A percentile compares a stretch with the other conserved stretches of the same genome.
These are phyloP conservation scores for Trachelus tabidus DNA, from an alignment of 2,888 invertebrate species.

Conservation along the genomic window DNA sequence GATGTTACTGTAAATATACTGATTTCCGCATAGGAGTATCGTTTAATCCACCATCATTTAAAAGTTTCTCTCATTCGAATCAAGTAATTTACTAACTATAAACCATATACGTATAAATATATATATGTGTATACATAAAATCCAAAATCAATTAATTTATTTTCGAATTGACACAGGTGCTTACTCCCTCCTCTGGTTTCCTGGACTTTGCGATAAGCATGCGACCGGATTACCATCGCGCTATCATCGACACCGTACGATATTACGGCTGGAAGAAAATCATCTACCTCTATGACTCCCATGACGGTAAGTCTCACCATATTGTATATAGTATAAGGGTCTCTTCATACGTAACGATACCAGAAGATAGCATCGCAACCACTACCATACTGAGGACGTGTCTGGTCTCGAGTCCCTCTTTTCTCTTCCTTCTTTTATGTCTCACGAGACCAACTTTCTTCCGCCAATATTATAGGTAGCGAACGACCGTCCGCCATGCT, in stretches of 20 bases:
- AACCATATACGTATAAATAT: not conserved
- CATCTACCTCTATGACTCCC: constrained; percentile 91
- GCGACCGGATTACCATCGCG: constrained; percentile 95
- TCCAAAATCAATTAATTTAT: not conserved
- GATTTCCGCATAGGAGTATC: not conserved
- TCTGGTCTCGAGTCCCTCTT: constrained; percentile 4
- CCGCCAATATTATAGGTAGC: constrained; percentile 35
- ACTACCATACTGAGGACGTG: not conserved
- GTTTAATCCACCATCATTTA: not conserved
- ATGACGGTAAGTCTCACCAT: constrained; percentile 79
- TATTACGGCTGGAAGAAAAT: constrained; percentile 92
- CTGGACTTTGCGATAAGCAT: constrained; percentile 92
- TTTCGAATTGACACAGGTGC: constrained; percentile 70
- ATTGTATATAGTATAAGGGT: not conserved
- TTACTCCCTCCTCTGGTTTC: constrained; percentile 88
- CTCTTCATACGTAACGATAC: not conserved
- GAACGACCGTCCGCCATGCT: constrained; percentile 26
- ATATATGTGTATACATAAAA: not conserved
- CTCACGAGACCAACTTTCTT: constrained; percentile 41
- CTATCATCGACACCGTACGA: constrained; percentile 93
- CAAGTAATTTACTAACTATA: not conserved
- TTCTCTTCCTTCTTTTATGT: constrained; percentile 33
- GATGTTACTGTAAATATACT: not conserved
- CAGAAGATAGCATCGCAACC: not conserved
- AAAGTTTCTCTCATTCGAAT: not conserved